phyloP scores from a whole-genome alignment of 2,113 vertebrate species.

The Sorex araneus region DNA sequence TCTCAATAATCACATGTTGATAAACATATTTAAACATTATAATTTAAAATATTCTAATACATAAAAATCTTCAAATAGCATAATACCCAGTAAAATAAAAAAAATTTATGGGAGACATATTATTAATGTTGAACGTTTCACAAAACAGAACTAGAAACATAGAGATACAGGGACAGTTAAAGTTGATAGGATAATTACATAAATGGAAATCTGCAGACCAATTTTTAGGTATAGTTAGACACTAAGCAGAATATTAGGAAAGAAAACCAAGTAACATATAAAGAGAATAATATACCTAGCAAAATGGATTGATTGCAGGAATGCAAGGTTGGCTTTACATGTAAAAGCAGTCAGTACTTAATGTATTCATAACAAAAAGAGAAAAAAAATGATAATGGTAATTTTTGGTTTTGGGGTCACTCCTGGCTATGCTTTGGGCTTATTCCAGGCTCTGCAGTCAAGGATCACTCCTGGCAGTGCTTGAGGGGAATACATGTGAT shows the following conservation, averaged over 20 bases:
- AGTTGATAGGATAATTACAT: background rate
- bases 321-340: slow-evolving; percentile 45
- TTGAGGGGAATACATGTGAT: no score
- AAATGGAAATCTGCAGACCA: background rate
- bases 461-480: no score
- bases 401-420: background rate
- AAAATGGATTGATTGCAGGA: background rate
- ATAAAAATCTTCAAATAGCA: background rate
- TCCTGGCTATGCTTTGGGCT: no score
- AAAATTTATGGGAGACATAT: slow-evolving; percentile 22
- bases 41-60: slow-evolving; percentile 2
- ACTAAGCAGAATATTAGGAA: slow-evolving; percentile 17
- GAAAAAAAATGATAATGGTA: background rate
- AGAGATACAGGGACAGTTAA: background rate
- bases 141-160: slow-evolving; percentile 38
- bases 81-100: background rate
- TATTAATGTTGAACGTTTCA: slow-evolving; percentile 21
- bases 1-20: slow-evolving; percentile 15
- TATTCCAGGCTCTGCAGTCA: no score
- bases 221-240: background rate
- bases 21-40: slow-evolving; percentile 40
- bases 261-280: background rate
- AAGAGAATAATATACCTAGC: background rate
- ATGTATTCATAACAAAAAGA: background rate
- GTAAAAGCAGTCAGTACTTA: slow-evolving; percentile 34